Evolutionary conservation across 92 coral and sea anemone genomes (phyloP).

Genomic region (Porites cylindrica): DNA sequence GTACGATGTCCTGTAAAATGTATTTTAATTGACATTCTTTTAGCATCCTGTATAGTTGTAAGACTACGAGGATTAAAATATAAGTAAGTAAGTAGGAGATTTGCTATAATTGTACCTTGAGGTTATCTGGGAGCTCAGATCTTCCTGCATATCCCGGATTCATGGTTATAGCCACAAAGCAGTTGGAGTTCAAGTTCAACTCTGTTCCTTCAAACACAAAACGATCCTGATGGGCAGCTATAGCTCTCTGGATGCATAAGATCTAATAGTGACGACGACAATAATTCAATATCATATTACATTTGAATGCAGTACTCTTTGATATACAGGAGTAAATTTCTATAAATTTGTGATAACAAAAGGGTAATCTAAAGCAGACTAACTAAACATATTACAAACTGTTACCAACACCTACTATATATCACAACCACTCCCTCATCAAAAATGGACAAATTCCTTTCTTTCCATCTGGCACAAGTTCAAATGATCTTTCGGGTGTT

Average conservation of each 20-base stretch:
- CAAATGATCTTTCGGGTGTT: too few relatives aligned
- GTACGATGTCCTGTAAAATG: too few relatives aligned
- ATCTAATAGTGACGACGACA: slow-evolving; percentile 53
- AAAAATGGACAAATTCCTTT: too few relatives aligned
- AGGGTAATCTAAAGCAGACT: neutral
- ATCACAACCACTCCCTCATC: neutral
- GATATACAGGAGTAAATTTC: neutral
- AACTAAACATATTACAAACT: neutral
- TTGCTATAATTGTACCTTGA: slow-evolving; percentile 73
- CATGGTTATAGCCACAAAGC: slow-evolving; percentile 99
- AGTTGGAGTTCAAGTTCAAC: slow-evolving; percentile 93
- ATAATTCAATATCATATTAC: neutral
- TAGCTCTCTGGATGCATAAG: slow-evolving; percentile 92
- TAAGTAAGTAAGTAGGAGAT: too few relatives aligned
- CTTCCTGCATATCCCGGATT: slow-evolving; percentile 99
- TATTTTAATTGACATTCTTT: too few relatives aligned
- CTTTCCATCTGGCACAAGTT: too few relatives aligned
- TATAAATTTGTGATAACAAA: neutral
- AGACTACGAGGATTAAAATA: too few relatives aligned
- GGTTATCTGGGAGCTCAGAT: slow-evolving; percentile 98
- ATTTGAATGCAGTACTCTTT: neutral
- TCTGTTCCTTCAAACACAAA: slow-evolving; percentile 98
- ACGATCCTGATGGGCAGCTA: slow-evolving; percentile 95
- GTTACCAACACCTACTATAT: neutral
- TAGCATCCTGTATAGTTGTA: too few relatives aligned